Evolutionary conservation across 2,888 invertebrate genomes (phyloP).

Genomic region (Amphiduros pacificus): DNA sequence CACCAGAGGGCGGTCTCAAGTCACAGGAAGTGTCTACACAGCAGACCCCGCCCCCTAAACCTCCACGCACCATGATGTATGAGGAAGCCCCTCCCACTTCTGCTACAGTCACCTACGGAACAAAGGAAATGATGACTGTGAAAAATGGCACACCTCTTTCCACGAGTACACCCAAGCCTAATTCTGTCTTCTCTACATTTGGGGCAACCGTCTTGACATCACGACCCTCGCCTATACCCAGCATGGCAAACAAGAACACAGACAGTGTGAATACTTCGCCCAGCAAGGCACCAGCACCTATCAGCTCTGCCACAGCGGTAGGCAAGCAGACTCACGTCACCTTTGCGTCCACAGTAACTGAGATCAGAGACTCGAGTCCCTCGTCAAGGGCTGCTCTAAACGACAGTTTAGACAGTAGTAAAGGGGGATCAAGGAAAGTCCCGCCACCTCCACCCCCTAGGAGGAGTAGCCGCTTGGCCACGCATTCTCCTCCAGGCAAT

Average conservation of each 20-base stretch:
- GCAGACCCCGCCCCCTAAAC: background rate
- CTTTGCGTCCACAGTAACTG: conserved; percentile 17
- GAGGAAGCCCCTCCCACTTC: background rate
- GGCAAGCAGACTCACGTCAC: conserved; percentile 12
- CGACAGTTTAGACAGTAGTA: background rate
- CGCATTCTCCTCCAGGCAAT: conserved; percentile 20
- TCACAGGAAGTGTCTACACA: too few relatives aligned
- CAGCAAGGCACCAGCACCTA: conserved; percentile 4
- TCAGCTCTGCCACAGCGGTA: conserved; percentile 9
- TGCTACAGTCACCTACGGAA: background rate
- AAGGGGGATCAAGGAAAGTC: conserved; percentile 36
- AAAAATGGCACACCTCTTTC: too few relatives aligned
- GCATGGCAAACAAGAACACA: background rate
- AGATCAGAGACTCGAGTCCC: conserved; percentile 17
- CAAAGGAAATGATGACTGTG: background rate
- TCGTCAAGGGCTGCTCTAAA: background rate
- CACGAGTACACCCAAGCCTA: background rate
- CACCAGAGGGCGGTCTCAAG: background rate
- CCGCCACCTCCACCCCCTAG: conserved; percentile 54
- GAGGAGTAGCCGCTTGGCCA: conserved; percentile 8
- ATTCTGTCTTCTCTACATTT: too few relatives aligned
- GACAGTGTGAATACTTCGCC: too few relatives aligned
- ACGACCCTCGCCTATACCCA: background rate
- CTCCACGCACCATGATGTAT: background rate
- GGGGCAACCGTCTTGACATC: background rate